These are phyloP conservation scores for Melitaea cinxia DNA, from an alignment of 1,140 invertebrate genomes.

Conservation along the genomic window DNA sequence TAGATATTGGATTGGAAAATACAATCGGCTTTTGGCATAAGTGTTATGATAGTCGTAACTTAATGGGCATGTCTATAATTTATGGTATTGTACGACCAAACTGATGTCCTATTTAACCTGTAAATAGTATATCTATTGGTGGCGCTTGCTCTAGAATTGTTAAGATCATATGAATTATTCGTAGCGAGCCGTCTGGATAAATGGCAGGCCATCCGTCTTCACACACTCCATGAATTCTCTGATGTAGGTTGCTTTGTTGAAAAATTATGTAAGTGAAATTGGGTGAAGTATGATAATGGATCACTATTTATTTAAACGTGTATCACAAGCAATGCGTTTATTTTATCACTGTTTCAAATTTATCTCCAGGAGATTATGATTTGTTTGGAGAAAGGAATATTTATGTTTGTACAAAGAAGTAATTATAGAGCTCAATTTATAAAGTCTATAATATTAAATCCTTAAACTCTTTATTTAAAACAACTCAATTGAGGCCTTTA, in stretches of 20 bases:
- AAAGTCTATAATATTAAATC: too few relatives aligned
- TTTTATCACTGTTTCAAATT: not conserved
- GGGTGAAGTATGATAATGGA: conserved; percentile 14
- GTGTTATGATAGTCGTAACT: too few relatives aligned
- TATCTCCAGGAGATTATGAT: too few relatives aligned
- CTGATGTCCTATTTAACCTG: not conserved
- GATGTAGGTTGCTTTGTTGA: conserved; percentile 48
- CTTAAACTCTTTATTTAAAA: too few relatives aligned
- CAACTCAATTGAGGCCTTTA: too few relatives aligned
- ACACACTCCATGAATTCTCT: conserved; percentile 58
- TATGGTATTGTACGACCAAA: not conserved
- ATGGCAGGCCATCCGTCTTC: conserved; percentile 59
- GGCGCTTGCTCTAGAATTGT: conserved; percentile 14
- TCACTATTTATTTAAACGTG: conserved; percentile 18
- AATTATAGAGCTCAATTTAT: too few relatives aligned
- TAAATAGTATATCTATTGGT: not conserved
- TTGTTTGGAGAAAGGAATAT: too few relatives aligned
- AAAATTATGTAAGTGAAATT: conserved; percentile 32
- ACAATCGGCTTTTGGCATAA: too few relatives aligned
- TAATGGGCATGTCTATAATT: too few relatives aligned
- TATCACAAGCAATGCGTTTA: not conserved
- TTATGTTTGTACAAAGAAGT: too few relatives aligned
- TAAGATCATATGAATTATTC: conserved; percentile 44
- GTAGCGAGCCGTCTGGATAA: conserved; percentile 50
- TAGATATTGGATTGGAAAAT: too few relatives aligned